Evolutionary conservation across 2,888 invertebrate genomes (phyloP).

Genomic region (Calliphora vomitoria): DNA sequence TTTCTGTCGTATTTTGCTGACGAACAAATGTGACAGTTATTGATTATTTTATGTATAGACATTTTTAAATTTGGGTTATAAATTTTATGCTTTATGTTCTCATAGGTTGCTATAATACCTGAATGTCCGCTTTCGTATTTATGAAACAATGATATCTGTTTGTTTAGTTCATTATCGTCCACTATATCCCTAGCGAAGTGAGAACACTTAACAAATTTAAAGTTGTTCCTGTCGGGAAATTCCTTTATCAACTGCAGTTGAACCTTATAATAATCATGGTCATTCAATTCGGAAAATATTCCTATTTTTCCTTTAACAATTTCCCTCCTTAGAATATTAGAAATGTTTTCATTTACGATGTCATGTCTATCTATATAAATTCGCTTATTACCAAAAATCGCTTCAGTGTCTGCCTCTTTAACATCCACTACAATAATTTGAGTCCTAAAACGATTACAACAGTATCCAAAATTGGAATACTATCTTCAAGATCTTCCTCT

Average conservation of each 20-base stretch:
- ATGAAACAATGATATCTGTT: constrained; percentile 66
- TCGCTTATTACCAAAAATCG: constrained; percentile 28
- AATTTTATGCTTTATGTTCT: constrained; percentile 25
- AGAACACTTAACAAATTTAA: constrained; percentile 23
- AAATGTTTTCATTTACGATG: constrained; percentile 1
- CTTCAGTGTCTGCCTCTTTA: too few species aligned
- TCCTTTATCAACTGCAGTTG: neutral
- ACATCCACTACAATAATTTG: too few species aligned
- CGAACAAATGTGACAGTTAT: neutral
- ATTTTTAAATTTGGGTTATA: neutral
- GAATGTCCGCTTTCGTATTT: constrained; percentile 71
- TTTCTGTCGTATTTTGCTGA: neutral
- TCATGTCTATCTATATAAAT: constrained; percentile 52
- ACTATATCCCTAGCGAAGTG: constrained; percentile 45
- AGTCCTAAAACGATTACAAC: too few species aligned
- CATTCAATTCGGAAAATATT: constrained; percentile 33
- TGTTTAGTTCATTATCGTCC: constrained; percentile 40
- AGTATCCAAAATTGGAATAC: too few species aligned
- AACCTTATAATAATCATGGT: constrained; percentile 2
- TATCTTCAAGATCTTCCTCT: too few species aligned
- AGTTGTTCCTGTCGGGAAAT: neutral
- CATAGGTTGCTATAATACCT: constrained; percentile 60
- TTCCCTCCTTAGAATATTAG: constrained; percentile 8
- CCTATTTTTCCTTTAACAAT: constrained; percentile 37
- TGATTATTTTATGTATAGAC: neutral